Evolutionary conservation across 2,113 vertebrate species (phyloP).

Genomic region (Ophthalmolycus amberensis): DNA sequence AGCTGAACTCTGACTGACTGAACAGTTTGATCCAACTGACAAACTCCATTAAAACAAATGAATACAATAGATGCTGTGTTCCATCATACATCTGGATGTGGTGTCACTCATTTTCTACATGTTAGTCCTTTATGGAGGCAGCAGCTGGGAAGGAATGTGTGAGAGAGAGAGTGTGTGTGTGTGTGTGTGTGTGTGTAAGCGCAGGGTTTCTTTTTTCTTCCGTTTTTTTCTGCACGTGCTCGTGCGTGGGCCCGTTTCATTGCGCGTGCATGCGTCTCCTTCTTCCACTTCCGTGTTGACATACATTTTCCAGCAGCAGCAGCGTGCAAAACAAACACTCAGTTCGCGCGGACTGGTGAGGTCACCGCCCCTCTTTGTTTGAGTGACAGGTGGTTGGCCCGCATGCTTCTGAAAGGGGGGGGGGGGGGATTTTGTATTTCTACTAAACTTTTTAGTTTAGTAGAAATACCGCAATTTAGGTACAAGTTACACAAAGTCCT

Average conservation of each 20-base stretch:
- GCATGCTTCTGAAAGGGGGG: slow-evolving; percentile 9
- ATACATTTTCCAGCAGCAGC: slow-evolving; percentile 49
- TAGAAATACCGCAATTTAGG: background rate
- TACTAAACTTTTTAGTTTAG: background rate
- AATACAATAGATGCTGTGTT: background rate
- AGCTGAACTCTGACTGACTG: background rate
- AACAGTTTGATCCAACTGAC: background rate
- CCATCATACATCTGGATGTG: background rate
- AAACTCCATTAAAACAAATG: background rate
- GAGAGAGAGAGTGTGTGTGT: background rate
- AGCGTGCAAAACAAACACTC: slow-evolving; percentile 30
- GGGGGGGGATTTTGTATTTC: too few relatives aligned
- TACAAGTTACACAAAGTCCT: background rate
- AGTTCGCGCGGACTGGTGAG: slow-evolving; percentile 25
- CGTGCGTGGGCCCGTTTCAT: slow-evolving; percentile 41
- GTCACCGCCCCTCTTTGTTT: slow-evolving; percentile 38
- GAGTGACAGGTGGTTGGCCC: slow-evolving; percentile 59
- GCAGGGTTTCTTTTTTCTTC: slow-evolving; percentile 30
- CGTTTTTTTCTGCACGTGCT: slow-evolving; percentile 77
- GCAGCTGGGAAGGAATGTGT: slow-evolving; percentile 86
- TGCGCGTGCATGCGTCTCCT: slow-evolving; percentile 31
- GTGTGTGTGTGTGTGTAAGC: slow-evolving; percentile 8
- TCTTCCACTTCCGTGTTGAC: slow-evolving; percentile 68
- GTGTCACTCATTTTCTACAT: background rate
- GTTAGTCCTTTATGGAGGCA: slow-evolving; percentile 81